Evolutionary conservation across 53 echinoderm and acorn worm genomes (phyloP).

Genomic region (Astropecten irregularis): DNA sequence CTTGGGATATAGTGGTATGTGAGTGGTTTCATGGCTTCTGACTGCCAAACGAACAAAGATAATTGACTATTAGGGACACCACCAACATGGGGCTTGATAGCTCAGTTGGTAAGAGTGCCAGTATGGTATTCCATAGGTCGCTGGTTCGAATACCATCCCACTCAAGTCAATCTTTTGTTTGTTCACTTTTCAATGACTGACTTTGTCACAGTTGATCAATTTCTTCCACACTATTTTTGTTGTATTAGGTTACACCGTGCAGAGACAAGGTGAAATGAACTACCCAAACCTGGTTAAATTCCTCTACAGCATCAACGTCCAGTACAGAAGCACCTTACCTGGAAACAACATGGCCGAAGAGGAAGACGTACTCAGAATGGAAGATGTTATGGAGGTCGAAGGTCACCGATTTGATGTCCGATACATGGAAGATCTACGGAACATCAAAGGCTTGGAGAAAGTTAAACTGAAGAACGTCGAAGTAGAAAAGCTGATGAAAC

Average conservation of each 20-base stretch:
- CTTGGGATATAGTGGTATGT: no score
- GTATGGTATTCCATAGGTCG: no score
- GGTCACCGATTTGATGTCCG: slow-evolving; percentile 47
- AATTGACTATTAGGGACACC: no score
- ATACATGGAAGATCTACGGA: slow-evolving; percentile 43
- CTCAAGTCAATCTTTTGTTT: no score
- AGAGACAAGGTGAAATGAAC: slow-evolving; percentile 42
- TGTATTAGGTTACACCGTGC: background rate
- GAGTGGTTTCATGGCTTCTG: no score
- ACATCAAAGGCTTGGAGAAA: background rate
- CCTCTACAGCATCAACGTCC: slow-evolving; percentile 50
- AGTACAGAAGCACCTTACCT: slow-evolving; percentile 38
- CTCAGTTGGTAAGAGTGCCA: no score
- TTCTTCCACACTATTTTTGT: no score
- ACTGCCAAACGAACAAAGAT: no score
- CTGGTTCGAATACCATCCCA: no score
- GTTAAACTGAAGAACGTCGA: background rate
- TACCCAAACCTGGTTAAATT: slow-evolving; percentile 56
- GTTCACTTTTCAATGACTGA: no score
- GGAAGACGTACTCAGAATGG: slow-evolving; percentile 47
- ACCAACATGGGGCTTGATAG: no score
- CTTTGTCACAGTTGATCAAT: no score
- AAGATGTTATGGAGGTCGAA: slow-evolving; percentile 61
- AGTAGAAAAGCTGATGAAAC: background rate
- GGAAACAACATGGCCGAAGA: slow-evolving; percentile 52